Evolutionary conservation across 2,113 vertebrate genomes (phyloP), one percentile per base, ranked within the genome.

Genomic region (Colius striatus): DNA sequence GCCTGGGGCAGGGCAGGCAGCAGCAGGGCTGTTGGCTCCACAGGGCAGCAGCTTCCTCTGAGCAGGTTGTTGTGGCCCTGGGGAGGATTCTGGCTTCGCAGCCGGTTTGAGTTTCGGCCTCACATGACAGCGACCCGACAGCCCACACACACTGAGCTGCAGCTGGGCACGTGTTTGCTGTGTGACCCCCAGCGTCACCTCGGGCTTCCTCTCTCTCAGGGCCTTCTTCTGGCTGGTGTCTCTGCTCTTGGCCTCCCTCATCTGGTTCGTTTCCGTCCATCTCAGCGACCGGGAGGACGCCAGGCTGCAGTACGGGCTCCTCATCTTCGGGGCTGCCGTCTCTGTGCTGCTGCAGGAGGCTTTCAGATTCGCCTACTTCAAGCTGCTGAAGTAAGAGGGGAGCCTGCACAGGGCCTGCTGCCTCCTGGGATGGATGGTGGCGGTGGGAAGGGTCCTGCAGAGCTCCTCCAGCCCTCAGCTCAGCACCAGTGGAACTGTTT

Each of bases 151-250:
- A 1, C 0, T 32, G 60, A 53, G 74, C 74, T 2, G 23, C 6
- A 58, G 22, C 27, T n/a, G 8, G 11, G 22, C 26, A 2, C 5
- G 1, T 3, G 22, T 29, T 38, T 10, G 61, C 61, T 12, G 43
- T 3, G 3, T 2, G 23, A 11, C 22, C 13, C 19, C 4, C 16
- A 23, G 47, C 54, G n/a, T 38, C 70, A 53, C 10, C 13, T 17
- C 8, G 18, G 51, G 5, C 51, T 22, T 25, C 45, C 36, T 57
- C 86, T 51, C 65, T 10, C 19, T 1, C 90, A 98, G 98, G 78
- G 97, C 98, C 0, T 98, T 98, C 43, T 97, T 98, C 85, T 98
- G 98, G 98, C 94, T 98, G 96, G 97, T 98, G 12, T 97, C 98
- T 4, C 90, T 98, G 73, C 98, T 98, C 9, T 48, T 98, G 74